phyloP scores from a whole-genome alignment of 2,888 invertebrate species.

The Scaptodrosophila latifasciaeformis region DNA sequence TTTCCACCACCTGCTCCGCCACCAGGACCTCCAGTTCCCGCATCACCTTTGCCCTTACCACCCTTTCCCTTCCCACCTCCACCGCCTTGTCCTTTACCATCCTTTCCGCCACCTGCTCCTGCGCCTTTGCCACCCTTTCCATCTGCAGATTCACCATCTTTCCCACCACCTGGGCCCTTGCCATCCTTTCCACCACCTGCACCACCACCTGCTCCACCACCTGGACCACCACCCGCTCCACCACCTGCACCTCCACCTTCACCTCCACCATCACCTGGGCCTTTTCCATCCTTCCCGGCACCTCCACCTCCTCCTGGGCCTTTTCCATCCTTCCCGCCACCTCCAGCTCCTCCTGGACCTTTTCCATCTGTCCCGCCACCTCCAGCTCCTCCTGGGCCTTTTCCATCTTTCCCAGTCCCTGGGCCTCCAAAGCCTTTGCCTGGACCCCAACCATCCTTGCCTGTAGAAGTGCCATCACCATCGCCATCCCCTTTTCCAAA shows the following conservation, averaged over 20 bases:
- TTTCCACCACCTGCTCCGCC: neutral
- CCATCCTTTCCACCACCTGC: neutral
- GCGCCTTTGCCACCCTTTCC: neutral
- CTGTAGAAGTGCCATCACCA: neutral
- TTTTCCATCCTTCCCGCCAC: neutral
- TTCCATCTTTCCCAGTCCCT: neutral
- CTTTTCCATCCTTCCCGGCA: neutral
- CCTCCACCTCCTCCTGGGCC: neutral
- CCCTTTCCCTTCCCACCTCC: neutral
- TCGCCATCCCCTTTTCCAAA: neutral
- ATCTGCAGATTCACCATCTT: neutral
- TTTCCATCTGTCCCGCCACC: neutral
- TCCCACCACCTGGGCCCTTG: neutral
- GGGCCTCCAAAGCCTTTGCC: neutral
- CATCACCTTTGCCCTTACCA: neutral
- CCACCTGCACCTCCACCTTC: neutral
- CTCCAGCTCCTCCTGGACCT: neutral
- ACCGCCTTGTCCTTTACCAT: neutral
- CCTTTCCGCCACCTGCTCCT: neutral
- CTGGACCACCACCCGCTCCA: neutral
- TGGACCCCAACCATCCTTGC: neutral
- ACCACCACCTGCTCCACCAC: neutral
- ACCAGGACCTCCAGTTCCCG: neutral
- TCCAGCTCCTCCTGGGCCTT: neutral
- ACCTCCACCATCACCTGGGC: neutral